These are phyloP conservation scores for Lithobates pipiens DNA, from an alignment of 2,797 vertebrate species.

Conservation along the genomic window DNA sequence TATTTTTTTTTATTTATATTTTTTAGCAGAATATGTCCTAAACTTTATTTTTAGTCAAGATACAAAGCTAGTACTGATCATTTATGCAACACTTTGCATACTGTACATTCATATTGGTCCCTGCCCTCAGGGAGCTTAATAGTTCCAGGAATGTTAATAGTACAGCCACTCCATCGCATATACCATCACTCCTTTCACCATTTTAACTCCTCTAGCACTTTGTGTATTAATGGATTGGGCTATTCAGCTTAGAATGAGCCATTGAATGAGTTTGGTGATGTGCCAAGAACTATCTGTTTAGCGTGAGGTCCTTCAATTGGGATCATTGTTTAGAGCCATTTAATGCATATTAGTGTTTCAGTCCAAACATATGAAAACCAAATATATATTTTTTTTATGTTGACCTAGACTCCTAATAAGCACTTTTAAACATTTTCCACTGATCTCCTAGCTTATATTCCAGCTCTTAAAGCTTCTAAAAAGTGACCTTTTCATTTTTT, in stretches of 20 bases:
- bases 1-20: too few relatives aligned
- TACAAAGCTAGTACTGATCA: too few relatives aligned
- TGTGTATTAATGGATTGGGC: conserved; percentile 24
- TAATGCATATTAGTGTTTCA: conserved; percentile 48
- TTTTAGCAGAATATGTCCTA: too few relatives aligned
- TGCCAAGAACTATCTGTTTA: conserved; percentile 51
- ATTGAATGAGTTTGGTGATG: conserved; percentile 39
- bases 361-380: conserved; percentile 43
- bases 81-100: too few relatives aligned
- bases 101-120: too few relatives aligned
- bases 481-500: neutral
- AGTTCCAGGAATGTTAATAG: neutral
- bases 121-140: too few relatives aligned
- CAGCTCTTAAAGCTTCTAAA: neutral
- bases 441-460: neutral
- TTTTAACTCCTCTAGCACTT: conserved; percentile 18
- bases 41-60: too few relatives aligned
- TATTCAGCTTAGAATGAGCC: conserved; percentile 35
- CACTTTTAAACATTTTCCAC: neutral
- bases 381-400: conserved; percentile 57
- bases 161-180: neutral
- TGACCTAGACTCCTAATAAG: conserved; percentile 37
- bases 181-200: conserved; percentile 7
- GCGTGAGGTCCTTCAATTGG: conserved; percentile 35
- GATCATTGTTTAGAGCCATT: conserved; percentile 51